These are phyloP conservation scores for Subacronicta megacephala DNA, from an alignment of 2,888 invertebrate genomes.

Conservation along the genomic window DNA sequence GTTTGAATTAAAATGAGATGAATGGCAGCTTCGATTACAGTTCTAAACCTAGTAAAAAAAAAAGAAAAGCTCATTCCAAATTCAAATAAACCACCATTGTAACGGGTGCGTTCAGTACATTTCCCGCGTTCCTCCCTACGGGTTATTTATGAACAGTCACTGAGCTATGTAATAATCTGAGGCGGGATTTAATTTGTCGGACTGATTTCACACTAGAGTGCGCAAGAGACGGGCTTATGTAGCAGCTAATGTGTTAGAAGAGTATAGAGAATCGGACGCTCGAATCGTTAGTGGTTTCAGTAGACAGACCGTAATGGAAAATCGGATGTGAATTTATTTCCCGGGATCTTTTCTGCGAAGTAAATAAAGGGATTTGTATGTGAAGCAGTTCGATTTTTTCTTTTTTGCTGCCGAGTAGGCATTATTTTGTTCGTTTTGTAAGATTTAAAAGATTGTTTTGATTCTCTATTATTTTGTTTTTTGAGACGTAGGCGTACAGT, in stretches of 20 bases:
- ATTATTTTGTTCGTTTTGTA: slow-evolving; percentile 18
- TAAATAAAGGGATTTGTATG: slow-evolving; percentile 71
- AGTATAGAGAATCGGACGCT: slow-evolving; percentile 53
- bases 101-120: slow-evolving; percentile 63
- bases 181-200: slow-evolving; percentile 93
- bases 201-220: slow-evolving; percentile 91
- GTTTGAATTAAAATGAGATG: background rate
- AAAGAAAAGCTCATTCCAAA: slow-evolving; percentile 51
- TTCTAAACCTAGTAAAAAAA: background rate
- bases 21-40: slow-evolving; percentile 7
- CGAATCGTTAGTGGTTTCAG: slow-evolving; percentile 81
- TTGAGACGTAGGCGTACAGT: too few species aligned
- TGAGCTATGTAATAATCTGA: slow-evolving; percentile 93
- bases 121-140: slow-evolving; percentile 70
- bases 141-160: slow-evolving; percentile 92
- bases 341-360: slow-evolving; percentile 64
- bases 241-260: slow-evolving; percentile 49
- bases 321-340: slow-evolving; percentile 71
- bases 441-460: slow-evolving; percentile 1
- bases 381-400: slow-evolving; percentile 53
- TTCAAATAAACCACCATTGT: slow-evolving; percentile 61
- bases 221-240: slow-evolving; percentile 60
- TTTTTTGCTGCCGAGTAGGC: slow-evolving; percentile 13
- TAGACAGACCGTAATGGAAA: slow-evolving; percentile 76
- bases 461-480: background rate